These are phyloP conservation scores for Anguilla obscura DNA, from an alignment of 2,797 vertebrate species.

Conservation along the genomic window DNA sequence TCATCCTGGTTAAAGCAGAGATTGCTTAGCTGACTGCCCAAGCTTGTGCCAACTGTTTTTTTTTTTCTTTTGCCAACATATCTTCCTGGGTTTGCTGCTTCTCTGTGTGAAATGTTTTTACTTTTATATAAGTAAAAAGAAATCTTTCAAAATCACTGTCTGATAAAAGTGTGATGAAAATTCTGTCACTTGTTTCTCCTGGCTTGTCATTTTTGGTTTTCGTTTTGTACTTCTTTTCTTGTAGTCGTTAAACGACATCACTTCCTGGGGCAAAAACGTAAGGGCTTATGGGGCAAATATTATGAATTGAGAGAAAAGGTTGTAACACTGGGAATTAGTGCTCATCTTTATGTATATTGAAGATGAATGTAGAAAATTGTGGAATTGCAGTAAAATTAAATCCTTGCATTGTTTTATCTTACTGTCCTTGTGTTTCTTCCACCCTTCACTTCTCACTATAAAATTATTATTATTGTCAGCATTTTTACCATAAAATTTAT, in stretches of 20 bases:
- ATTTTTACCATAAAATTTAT: background rate
- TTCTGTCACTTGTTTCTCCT: background rate
- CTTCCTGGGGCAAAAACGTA: slow-evolving; percentile 6
- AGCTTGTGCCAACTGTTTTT: background rate
- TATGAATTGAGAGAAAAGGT: background rate
- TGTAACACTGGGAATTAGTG: slow-evolving; percentile 15
- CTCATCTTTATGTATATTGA: slow-evolving; percentile 20
- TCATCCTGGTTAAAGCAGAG: background rate
- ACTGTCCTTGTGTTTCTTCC: background rate
- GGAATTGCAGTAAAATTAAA: slow-evolving; percentile 27
- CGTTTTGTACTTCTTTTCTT: background rate
- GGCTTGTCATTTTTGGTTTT: background rate
- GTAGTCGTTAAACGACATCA: background rate
- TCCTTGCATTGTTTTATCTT: slow-evolving; percentile 14
- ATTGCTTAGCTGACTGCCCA: background rate
- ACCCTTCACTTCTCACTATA: background rate
- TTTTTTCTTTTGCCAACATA: background rate
- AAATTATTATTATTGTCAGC: background rate
- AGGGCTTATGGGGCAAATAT: slow-evolving; percentile 15
- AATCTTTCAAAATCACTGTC: background rate
- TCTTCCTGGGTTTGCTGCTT: slow-evolving; percentile 13
- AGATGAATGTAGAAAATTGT: slow-evolving; percentile 16
- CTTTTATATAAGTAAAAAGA: background rate
- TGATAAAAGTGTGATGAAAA: background rate
- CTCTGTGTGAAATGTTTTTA: slow-evolving; percentile 5